phyloP scores from a whole-genome alignment of 2,888 invertebrate species.

The Mimumesa dahlbomi region DNA sequence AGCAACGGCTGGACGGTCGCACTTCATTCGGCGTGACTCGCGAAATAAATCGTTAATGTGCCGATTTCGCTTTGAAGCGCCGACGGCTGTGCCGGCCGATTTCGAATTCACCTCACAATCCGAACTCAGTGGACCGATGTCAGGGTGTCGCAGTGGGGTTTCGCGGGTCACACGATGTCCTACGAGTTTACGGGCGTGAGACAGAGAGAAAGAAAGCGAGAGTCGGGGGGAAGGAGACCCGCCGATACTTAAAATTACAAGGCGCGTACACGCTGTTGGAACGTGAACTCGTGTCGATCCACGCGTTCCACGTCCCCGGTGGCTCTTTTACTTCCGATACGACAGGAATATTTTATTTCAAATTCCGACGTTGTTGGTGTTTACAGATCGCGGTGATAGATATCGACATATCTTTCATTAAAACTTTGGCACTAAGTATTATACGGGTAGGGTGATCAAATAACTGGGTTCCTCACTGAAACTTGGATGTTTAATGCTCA shows the following conservation, averaged over 20 bases:
- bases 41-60: conserved; percentile 69
- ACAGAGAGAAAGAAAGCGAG: background rate
- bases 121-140: conserved; percentile 52
- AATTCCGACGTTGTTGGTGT: too few species aligned
- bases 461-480: too few species aligned
- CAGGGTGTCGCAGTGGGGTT: conserved; percentile 56
- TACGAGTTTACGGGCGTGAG: conserved; percentile 17
- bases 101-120: conserved; percentile 60
- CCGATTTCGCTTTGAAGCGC: conserved; percentile 58
- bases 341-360: conserved; percentile 8
- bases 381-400: too few species aligned
- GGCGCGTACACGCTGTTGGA: conserved; percentile 53
- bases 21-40: conserved; percentile 47
- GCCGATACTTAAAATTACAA: conserved; percentile 63
- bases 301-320: conserved; percentile 23
- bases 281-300: conserved; percentile 39
- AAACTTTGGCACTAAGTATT: too few species aligned
- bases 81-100: conserved; percentile 29
- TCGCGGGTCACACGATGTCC: conserved; percentile 41
- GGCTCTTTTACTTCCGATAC: background rate
- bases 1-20: conserved; percentile 37
- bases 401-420: too few species aligned
- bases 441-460: too few species aligned
- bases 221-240: conserved; percentile 16
- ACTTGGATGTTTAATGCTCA: too few species aligned